Percentiles rank a stretch among this genome's conserved stretches.
Conservation (phyloP, 2,888 invertebrate species). For the Teinopalpus imperialis region DNA sequence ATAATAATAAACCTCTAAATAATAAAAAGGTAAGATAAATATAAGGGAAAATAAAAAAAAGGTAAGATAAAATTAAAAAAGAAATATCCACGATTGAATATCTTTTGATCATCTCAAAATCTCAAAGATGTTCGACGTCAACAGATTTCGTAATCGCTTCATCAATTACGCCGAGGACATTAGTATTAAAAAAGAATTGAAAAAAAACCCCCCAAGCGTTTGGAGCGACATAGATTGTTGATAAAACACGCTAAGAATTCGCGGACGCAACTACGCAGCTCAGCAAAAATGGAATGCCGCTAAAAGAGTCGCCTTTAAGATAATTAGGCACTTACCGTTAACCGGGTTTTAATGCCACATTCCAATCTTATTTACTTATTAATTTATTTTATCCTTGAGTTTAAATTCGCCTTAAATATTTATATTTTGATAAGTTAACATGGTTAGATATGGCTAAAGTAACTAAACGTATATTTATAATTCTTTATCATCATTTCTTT, state of each 20-base stretch:
- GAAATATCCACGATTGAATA: too few relatives aligned
- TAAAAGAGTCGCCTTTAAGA: conserved; percentile 1
- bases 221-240: conserved; percentile 2
- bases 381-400: too few relatives aligned
- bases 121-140: background rate
- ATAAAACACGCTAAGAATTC: conserved; percentile 16
- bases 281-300: conserved; percentile 6
- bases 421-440: too few relatives aligned
- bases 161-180: background rate
- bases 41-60: too few relatives aligned
- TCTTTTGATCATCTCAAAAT: background rate
- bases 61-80: too few relatives aligned
- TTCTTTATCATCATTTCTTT: too few relatives aligned
- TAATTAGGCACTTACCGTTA: conserved; percentile 12
- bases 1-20: too few relatives aligned
- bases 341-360: background rate
- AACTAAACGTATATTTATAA: too few relatives aligned
- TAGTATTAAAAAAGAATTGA: background rate
- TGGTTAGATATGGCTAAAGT: too few relatives aligned
- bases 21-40: too few relatives aligned
- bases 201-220: background rate
- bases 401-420: too few relatives aligned
- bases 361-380: conserved; percentile 2
- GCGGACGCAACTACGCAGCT: conserved; percentile 7
- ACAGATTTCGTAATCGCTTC: background rate